Evolutionary conservation across 2,797 vertebrate species (phyloP).

Genomic region (Taeniopygia guttata): DNA sequence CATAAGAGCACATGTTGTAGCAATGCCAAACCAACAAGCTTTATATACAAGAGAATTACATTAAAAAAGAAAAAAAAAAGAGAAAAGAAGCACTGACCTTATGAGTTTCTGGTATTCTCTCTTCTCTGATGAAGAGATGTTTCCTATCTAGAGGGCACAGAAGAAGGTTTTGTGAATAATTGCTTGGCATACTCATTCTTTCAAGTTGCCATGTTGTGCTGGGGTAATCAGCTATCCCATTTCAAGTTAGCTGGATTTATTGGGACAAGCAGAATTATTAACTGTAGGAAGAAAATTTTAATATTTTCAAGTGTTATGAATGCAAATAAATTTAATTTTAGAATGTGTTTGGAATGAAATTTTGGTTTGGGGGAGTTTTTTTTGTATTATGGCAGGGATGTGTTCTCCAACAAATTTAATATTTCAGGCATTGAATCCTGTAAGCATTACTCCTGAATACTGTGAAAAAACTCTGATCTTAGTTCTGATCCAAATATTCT

Average conservation of each 20-base stretch:
- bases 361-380: neutral
- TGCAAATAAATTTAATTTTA: neutral
- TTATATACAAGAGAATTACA: neutral
- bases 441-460: neutral
- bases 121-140: conserved; percentile 50
- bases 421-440: neutral
- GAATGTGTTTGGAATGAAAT: neutral
- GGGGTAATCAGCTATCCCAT: neutral
- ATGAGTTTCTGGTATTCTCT: conserved; percentile 31
- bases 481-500: neutral
- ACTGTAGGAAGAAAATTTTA: neutral
- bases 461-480: neutral
- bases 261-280: neutral
- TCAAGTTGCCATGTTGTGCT: neutral
- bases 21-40: neutral
- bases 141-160: neutral
- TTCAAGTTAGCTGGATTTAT: conserved; percentile 35
- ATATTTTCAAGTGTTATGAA: neutral
- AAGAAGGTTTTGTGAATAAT: conserved; percentile 45
- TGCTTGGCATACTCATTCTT: neutral
- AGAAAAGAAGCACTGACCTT: neutral
- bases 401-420: neutral
- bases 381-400: neutral
- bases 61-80: neutral
- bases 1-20: neutral